These are phyloP conservation scores for Bilobella aurantiaca DNA, from an alignment of 1,140 invertebrate species.

Conservation along the genomic window DNA sequence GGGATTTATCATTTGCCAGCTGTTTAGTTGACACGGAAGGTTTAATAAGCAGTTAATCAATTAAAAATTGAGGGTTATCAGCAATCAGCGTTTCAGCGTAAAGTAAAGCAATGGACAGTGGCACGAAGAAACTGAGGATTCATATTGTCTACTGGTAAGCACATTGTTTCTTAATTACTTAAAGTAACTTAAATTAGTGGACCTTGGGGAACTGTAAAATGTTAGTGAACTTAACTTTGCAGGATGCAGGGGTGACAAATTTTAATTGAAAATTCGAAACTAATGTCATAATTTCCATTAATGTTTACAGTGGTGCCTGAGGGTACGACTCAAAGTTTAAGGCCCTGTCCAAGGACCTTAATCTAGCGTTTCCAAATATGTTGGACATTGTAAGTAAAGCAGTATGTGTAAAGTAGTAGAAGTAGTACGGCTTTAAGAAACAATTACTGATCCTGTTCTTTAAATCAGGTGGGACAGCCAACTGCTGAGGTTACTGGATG, in stretches of 20 bases:
- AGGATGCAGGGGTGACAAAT: too few species aligned
- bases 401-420: neutral
- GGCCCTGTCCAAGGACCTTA: neutral
- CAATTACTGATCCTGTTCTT: neutral
- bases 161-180: too few species aligned
- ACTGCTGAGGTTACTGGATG: neutral
- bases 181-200: too few species aligned
- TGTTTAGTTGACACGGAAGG: too few species aligned
- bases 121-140: neutral
- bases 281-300: neutral
- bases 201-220: too few species aligned
- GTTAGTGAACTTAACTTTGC: too few species aligned
- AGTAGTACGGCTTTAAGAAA: neutral
- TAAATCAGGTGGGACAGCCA: neutral
- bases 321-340: neutral
- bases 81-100: neutral
- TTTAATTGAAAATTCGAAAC: neutral
- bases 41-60: too few species aligned
- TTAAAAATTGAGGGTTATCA: too few species aligned
- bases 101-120: neutral
- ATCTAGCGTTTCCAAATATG: neutral
- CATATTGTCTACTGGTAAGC: constrained; percentile 5
- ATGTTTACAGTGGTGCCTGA: neutral
- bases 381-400: constrained; percentile 1
- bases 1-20: too few species aligned